These are phyloP conservation scores for Gephyroberyx darwinii DNA, from an alignment of 2,797 vertebrate species.

Conservation along the genomic window DNA sequence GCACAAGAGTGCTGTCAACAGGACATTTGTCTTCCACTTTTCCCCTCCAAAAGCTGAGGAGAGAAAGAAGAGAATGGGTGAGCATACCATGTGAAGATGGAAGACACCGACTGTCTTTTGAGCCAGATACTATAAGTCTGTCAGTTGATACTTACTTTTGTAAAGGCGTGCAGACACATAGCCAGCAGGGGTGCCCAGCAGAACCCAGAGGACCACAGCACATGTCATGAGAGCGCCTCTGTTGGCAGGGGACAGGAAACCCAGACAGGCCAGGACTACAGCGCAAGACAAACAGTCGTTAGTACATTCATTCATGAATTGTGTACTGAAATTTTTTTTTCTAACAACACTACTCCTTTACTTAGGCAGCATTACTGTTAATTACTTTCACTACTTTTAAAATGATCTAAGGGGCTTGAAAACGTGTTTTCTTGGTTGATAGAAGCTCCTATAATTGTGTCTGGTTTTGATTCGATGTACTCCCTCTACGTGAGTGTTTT, in stretches of 20 bases:
- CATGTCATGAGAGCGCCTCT: constrained; percentile 91
- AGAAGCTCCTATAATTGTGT: background rate
- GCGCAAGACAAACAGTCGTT: constrained; percentile 23
- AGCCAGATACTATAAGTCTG: background rate
- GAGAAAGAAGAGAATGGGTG: constrained; percentile 41
- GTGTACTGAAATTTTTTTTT: background rate
- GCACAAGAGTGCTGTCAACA: constrained; percentile 90
- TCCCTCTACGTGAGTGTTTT: background rate
- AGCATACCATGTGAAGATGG: background rate
- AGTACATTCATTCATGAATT: constrained; percentile 15
- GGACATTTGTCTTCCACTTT: constrained; percentile 93
- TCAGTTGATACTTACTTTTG: constrained; percentile 84
- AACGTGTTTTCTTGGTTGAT: background rate
- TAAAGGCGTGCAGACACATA: constrained; percentile 91
- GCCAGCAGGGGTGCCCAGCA: constrained; percentile 90
- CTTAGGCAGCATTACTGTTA: background rate
- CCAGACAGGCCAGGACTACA: constrained; percentile 95
- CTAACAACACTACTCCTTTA: no score
- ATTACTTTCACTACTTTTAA: background rate
- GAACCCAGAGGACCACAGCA: constrained; percentile 89
- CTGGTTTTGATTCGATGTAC: background rate
- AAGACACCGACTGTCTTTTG: background rate
- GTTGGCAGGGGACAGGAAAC: constrained; percentile 96
- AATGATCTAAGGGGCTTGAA: background rate
- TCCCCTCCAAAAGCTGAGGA: constrained; percentile 89